phyloP scores from a whole-genome alignment of 2,113 vertebrate species.

The Morphnarchus princeps region DNA sequence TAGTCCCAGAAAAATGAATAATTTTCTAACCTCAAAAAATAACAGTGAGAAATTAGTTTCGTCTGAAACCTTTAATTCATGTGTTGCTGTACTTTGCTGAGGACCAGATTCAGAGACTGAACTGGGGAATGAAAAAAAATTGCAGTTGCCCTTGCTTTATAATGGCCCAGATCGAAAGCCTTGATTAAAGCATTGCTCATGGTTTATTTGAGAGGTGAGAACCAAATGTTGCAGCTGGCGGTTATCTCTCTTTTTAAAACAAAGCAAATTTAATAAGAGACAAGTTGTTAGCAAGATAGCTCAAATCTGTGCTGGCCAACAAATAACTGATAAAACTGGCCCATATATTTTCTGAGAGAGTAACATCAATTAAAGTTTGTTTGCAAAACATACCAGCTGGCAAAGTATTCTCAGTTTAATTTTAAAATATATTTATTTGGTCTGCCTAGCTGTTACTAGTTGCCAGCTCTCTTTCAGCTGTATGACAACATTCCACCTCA shows the following conservation, averaged over 20 bases:
- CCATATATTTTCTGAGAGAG: not conserved
- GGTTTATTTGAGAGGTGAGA: not conserved
- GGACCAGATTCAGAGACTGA: not conserved
- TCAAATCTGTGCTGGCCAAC: not conserved
- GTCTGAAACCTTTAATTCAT: not conserved
- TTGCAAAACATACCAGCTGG: not conserved
- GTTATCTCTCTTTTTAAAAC: not conserved
- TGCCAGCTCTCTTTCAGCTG: constrained; percentile 24
- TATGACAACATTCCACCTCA: constrained; percentile 39
- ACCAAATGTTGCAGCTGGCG: not conserved
- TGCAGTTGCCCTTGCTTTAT: not conserved
- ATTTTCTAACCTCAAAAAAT: not conserved
- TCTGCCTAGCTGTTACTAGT: not conserved
- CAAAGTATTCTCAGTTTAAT: not conserved
- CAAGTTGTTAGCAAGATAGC: not conserved
- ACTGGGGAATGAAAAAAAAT: not conserved
- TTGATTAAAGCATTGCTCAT: not conserved
- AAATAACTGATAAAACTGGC: not conserved
- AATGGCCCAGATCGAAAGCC: not conserved
- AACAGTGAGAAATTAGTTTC: not conserved
- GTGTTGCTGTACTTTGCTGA: not conserved
- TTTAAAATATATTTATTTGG: not conserved
- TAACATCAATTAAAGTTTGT: not conserved
- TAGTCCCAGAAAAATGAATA: not conserved
- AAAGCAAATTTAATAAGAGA: not conserved